These are phyloP conservation scores for Drosophila histrio DNA, from an alignment of 2,888 invertebrate species.

Conservation along the genomic window DNA sequence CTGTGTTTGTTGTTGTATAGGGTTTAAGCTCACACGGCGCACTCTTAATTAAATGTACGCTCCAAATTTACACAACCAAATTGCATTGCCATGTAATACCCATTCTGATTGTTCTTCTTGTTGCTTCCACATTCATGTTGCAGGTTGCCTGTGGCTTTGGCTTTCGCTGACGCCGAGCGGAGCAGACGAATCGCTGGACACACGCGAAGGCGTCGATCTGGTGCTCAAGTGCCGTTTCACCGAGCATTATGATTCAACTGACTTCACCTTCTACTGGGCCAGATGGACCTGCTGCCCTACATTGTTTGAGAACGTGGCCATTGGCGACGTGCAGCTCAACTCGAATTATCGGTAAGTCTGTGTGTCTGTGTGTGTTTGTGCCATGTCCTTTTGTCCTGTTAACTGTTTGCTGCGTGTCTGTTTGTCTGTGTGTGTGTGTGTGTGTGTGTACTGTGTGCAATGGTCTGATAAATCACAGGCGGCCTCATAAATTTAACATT, in stretches of 20 bases:
- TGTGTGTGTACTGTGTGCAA: conserved; percentile 60
- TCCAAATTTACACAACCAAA: conserved; percentile 61
- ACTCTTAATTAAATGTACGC: conserved; percentile 66
- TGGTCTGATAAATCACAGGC: conserved; percentile 74
- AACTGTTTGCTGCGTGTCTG: conserved; percentile 2
- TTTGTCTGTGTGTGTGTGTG: conserved; percentile 15
- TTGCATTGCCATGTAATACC: conserved; percentile 53
- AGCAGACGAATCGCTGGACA: conserved; percentile 87
- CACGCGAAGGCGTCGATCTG: conserved; percentile 94
- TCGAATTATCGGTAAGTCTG: conserved; percentile 91
- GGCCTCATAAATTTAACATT: conserved; percentile 74
- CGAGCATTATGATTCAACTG: conserved; percentile 88
- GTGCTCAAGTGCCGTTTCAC: conserved; percentile 93
- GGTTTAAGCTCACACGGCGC: conserved; percentile 23
- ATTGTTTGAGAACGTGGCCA: conserved; percentile 95
- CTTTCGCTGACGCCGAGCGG: conserved; percentile 20
- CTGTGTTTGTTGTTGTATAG: conserved; percentile 33
- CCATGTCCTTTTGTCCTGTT: conserved; percentile 10
- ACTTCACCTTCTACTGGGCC: conserved; percentile 94
- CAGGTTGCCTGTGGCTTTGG: conserved; percentile 42
- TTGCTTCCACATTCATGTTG: neutral
- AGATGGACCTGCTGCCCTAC: conserved; percentile 89
- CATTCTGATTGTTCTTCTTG: neutral
- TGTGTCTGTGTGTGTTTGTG: neutral
- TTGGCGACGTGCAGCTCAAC: conserved; percentile 92